These are phyloP conservation scores for Colletes collaris DNA, from an alignment of 2,888 invertebrate species.

Conservation along the genomic window DNA sequence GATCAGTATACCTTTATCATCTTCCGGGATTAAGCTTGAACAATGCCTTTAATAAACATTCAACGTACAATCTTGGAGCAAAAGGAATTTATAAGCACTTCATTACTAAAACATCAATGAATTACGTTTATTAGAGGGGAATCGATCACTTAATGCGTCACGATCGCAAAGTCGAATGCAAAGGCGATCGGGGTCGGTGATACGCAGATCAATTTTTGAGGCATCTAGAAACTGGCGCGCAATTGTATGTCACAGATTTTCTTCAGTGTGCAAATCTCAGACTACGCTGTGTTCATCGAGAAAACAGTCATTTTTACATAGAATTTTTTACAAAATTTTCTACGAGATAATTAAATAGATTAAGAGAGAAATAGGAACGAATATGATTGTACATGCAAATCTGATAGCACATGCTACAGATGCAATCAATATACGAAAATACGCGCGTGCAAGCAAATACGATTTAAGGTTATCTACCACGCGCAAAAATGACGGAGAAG, in stretches of 20 bases:
- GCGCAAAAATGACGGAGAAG: constrained; percentile 40
- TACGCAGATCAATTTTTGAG: constrained; percentile 55
- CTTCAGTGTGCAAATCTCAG: neutral
- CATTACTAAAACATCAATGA: constrained; percentile 29
- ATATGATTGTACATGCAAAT: neutral
- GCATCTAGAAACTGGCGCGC: constrained; percentile 39
- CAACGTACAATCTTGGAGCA: neutral
- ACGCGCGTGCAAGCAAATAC: constrained; percentile 6
- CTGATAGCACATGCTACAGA: neutral
- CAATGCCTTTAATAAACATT: neutral
- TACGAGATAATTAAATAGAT: neutral
- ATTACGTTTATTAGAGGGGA: constrained; percentile 22
- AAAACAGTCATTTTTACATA: neutral
- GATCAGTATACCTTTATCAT: neutral
- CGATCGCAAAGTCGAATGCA: constrained; percentile 54
- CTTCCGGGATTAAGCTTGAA: neutral
- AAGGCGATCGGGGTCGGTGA: constrained; percentile 59
- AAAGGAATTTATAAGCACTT: constrained; percentile 4
- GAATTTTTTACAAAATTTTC: neutral
- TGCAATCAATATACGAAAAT: constrained; percentile 24
- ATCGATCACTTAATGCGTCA: constrained; percentile 35
- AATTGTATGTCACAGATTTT: constrained; percentile 17
- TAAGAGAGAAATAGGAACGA: neutral
- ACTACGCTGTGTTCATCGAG: constrained; percentile 3
- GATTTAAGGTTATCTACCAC: constrained; percentile 49